Evolutionary conservation across 2,113 vertebrate genomes (phyloP), one percentile per base, ranked within the genome.

Genomic region (Oryzias woworae): DNA sequence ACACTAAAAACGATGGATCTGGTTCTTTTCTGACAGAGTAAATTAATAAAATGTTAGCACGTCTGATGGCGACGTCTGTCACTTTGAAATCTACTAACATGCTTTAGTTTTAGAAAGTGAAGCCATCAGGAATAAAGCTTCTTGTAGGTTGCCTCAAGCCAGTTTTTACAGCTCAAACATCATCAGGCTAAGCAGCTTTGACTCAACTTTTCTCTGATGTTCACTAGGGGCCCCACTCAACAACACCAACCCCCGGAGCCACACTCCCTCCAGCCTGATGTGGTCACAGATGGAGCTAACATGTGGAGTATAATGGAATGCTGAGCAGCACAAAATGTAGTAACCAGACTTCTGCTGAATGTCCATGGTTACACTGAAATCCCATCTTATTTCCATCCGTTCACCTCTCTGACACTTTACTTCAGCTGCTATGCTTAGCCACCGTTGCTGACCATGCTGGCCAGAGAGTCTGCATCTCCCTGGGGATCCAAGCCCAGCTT

Each of bases 391-490:
- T 59, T 46, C 51, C 24, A 56, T 77, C 17, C 13, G 28, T 17
- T 43, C 44, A 71, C 73, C 45, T 63, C 15, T 46, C 66, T 52
- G 14, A 14, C 2, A 31, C 41, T 46, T 53, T 41, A 26, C 49
- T n/a, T 43, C 14, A 8, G 22, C 3, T 26, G 57, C 70, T 43
- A 26, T 42, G 17, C 26, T 87, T 94, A 94, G 78, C 91, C 93
- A 68, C 91, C 90, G 23, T 88, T 92, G 78, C 91, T 93, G 66
- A 84, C 71, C 75, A 92, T 83, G 66, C 88, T 85, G 36, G 86
- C 80, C 59, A 89, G 70, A 49, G 84, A 78, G 69, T 83, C 77
- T 54, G 65, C 77, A 50, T 91, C 92, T 55, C 80, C 79, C 53
- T 85, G 86, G 43, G 84, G 75, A 62, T 94, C 90, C 44, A 92